Base-by-base conservation (phyloP, 2,797 vertebrate species). In the Tenualosa ilisha region DNA sequence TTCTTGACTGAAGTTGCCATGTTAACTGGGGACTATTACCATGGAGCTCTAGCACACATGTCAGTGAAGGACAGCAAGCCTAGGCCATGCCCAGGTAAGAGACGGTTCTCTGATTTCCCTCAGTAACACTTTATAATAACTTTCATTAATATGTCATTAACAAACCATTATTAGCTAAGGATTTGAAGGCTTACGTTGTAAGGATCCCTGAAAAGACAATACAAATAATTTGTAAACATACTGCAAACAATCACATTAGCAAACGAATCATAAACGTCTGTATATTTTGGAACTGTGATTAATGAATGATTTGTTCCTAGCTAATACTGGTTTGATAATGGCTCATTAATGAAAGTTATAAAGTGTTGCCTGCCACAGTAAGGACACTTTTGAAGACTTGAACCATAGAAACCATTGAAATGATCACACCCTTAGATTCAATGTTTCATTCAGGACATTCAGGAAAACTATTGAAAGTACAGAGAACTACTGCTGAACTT, bases 21-120 rank as follows among this genome's bases (percentile, higher is more conserved):
- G 83, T 82, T 54, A 31, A 61, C 53, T 2, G 72, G 15, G 17
- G 72, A 63, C 61, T 56, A 83, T 0, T 50, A 83, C 13, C 2
- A 63, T 17, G 87, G 3, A 87, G 11, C 85, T 9, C 81, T 92
- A 59, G 94, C 94, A 2, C 86, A 82, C 63, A 91, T 95, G 94
- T 8, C 15, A 46, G 72, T 79, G 6, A 79, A 43, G 37, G 8
- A 0, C 1, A 46, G 1, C 4, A 43, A 6, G 6, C 2, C 13
- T 22, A 79, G 15, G 15, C 3, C 15, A 75, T 75, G 72, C 40
- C 20, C 37, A 79, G 72, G 72, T 79, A 79, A 20, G 37, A 46
- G 6, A 31, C 65, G 26, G 20, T 0, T n/a, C 7, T 9, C 63
- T 49, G 3, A 40, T 54, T 81, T 31, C 56, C 81, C 22, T 53